phyloP scores from a whole-genome alignment of 2,888 invertebrate species.

The Mechanitis mazaeus region DNA sequence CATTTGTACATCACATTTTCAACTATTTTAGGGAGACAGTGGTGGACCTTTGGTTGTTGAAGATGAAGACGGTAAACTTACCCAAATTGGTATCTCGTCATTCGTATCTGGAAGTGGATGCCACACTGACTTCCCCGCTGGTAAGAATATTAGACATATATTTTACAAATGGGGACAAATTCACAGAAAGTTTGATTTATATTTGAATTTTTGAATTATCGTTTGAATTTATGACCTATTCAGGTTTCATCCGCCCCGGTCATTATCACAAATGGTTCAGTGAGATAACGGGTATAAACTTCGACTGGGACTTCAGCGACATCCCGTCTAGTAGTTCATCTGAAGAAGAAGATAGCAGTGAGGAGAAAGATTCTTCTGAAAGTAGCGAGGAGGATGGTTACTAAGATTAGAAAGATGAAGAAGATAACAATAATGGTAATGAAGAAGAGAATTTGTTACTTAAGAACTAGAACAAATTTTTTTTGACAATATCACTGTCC shows the following conservation, averaged over 20 bases:
- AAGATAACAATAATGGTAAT: slow-evolving; percentile 1
- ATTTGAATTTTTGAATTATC: too few relatives aligned
- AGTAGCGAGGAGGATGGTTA: slow-evolving; percentile 6
- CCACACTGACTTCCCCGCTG: slow-evolving; percentile 53
- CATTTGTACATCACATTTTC: background rate
- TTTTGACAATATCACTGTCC: too few relatives aligned
- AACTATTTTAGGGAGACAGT: slow-evolving; percentile 55
- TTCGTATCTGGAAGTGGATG: slow-evolving; percentile 58
- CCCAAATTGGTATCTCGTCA: slow-evolving; percentile 53
- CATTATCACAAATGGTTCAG: slow-evolving; percentile 61
- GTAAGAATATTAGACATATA: slow-evolving; percentile 30
- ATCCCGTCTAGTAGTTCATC: too few relatives aligned
- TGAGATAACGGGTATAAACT: slow-evolving; percentile 53
- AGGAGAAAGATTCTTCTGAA: background rate
- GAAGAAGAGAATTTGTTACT: background rate
- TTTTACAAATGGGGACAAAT: too few relatives aligned
- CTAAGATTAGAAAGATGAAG: slow-evolving; percentile 4
- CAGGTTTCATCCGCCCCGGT: slow-evolving; percentile 64
- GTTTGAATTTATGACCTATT: background rate
- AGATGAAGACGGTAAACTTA: slow-evolving; percentile 44
- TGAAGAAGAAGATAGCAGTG: background rate
- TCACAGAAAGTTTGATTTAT: too few relatives aligned
- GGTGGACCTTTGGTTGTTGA: slow-evolving; percentile 51
- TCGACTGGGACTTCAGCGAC: slow-evolving; percentile 48
- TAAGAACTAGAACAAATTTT: too few relatives aligned